Base-by-base conservation (phyloP, 2,888 invertebrate species). In the Anagyrus pseudococci region DNA sequence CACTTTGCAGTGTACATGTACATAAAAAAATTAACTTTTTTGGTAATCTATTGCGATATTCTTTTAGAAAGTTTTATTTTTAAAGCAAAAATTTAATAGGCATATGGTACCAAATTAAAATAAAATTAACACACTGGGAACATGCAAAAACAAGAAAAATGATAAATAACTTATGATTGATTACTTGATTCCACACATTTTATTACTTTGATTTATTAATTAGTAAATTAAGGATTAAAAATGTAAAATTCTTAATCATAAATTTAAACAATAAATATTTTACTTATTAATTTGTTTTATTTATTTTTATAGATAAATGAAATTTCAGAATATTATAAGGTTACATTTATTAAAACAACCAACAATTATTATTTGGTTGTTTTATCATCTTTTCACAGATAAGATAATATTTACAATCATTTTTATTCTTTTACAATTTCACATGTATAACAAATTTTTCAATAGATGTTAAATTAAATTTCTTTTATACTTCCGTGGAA, bases 51-150 rank as follows among this genome's bases (percentile, higher is more conserved):
- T n/a, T n/a, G n/a, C n/a, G n/a, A n/a, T n/a, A n/a, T n/a, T n/a
- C n/a, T n/a, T n/a, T n/a, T n/a, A 33, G 58, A 56, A 49, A 54
- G 10, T 50, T 56, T 8, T 7, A 49, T 33, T n/a, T n/a, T n/a
- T n/a, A n/a, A n/a, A n/a, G n/a, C n/a, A 44, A 7, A 1, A 8
- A 44, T 19, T 19, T 6, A 7, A 19, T 44, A 44, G 22, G 20
- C 13, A 2, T 22, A 20, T 55, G 46, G 26, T n/a, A 43, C 54
- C 52, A 48, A 54, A 58, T 65, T 49, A 65, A 57, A n/a, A n/a
- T n/a, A n/a, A n/a, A n/a, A n/a, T n/a, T n/a, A n/a, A 62, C 63
- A 66, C 63, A 67, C 64, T 64, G 61, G 67, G 63, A 67, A 67
- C 55, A 52, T 63, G 22, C 53, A 62, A 41, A 19, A 23, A 54